Evolutionary conservation across 2,797 vertebrate genomes (phyloP).

Genomic region (Notamacropus eugenii): DNA sequence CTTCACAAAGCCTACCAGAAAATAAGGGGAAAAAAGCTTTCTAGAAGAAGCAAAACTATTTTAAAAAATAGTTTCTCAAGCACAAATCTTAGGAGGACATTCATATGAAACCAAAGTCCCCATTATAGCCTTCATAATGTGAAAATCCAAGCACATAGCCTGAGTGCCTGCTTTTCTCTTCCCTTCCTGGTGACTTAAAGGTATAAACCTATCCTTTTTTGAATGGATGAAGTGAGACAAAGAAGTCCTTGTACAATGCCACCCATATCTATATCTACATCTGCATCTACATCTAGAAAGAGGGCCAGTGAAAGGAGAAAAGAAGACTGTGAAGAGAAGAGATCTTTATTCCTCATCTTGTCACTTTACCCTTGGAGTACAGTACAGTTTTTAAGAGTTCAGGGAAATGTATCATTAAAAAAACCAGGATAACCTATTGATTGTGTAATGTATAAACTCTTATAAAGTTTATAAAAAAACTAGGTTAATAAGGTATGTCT

Average conservation of each 20-base stretch:
- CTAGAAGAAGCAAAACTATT: background rate
- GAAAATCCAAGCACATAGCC: background rate
- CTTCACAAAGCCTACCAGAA: constrained; percentile 1
- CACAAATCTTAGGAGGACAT: background rate
- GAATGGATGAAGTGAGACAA: background rate
- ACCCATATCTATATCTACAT: background rate
- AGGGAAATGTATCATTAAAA: background rate
- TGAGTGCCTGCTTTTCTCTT: background rate
- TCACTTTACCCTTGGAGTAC: background rate
- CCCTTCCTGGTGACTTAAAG: constrained; percentile 9
- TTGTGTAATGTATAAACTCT: background rate
- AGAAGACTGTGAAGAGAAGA: background rate
- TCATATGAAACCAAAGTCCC: background rate
- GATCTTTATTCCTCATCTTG: background rate
- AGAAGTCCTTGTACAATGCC: background rate
- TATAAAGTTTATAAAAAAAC: constrained; percentile 6
- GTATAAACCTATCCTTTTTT: constrained; percentile 16
- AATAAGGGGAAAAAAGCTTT: constrained; percentile 25
- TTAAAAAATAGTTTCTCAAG: background rate
- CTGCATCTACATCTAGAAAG: background rate
- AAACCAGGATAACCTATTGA: background rate
- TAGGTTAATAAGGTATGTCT: background rate
- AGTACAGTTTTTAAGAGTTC: background rate
- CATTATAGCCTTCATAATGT: background rate
- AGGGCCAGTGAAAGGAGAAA: background rate